A percentile compares a stretch with the other conserved stretches of the same genome.
Evolutionary conservation across 2,113 vertebrate species (phyloP).

Genomic region (Calyptomena viridis): DNA sequence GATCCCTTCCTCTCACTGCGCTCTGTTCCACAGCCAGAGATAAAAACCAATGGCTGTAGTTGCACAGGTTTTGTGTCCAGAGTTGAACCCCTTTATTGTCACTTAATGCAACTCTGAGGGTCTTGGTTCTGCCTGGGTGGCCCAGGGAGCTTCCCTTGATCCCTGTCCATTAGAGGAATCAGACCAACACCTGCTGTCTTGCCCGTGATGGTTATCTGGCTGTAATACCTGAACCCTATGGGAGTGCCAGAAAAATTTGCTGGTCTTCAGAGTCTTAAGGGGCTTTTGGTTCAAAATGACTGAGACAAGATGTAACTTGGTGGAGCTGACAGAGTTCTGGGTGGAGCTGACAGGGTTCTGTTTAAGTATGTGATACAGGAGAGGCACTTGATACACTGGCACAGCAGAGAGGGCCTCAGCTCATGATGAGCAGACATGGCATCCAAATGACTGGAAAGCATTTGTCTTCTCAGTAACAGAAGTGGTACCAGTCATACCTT

Average conservation of each 20-base stretch:
- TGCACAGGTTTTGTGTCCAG: not conserved
- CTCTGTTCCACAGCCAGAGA: not conserved
- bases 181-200: not conserved
- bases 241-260: not conserved
- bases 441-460: not conserved
- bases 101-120: not conserved
- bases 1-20: not conserved
- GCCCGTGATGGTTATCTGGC: not conserved
- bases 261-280: not conserved
- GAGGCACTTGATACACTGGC: too few species aligned
- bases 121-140: not conserved
- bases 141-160: not conserved
- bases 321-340: not conserved
- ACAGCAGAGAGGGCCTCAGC: not conserved
- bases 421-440: not conserved
- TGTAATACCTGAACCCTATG: not conserved
- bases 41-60: not conserved
- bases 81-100: not conserved
- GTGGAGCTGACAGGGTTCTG: not conserved
- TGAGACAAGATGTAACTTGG: accelerated
- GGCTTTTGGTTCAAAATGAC: not conserved
- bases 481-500: not conserved
- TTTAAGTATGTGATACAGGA: not conserved
- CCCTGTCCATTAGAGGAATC: not conserved
- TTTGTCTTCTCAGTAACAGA: not conserved